Evolutionary conservation across 2,888 invertebrate species (phyloP).

Genomic region (Synanthedon andrenaeformis): DNA sequence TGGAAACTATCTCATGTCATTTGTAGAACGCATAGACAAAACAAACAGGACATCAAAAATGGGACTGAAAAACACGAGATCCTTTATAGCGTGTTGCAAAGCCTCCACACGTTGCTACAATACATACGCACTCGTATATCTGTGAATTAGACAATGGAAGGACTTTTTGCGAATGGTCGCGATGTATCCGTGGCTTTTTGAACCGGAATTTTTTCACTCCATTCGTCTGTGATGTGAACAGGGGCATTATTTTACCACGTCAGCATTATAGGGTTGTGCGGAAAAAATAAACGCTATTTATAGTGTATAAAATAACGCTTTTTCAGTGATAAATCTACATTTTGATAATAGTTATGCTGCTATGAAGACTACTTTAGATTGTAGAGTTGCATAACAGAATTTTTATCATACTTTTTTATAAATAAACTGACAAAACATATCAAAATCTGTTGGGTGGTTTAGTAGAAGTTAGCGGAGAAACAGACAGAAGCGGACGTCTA

Average conservation of each 20-base stretch:
- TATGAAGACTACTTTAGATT: too few relatives aligned
- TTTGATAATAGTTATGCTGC: neutral
- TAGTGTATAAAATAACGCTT: neutral
- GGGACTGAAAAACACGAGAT: neutral
- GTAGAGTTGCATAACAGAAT: too few relatives aligned
- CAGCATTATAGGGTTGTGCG: conserved; percentile 35
- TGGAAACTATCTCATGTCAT: too few relatives aligned
- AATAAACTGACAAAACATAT: too few relatives aligned
- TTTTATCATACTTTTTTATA: too few relatives aligned
- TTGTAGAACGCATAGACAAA: neutral
- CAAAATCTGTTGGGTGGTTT: too few relatives aligned
- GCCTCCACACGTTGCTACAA: neutral
- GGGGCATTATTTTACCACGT: conserved; percentile 48
- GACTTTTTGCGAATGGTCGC: conserved; percentile 43
- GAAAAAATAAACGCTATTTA: neutral
- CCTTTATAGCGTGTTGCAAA: neutral
- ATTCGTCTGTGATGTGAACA: conserved; percentile 35
- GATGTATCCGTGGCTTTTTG: conserved; percentile 51
- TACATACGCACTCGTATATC: neutral
- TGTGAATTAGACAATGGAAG: conserved; percentile 33
- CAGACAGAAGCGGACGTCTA: too few relatives aligned
- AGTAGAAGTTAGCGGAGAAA: too few relatives aligned
- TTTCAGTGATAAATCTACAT: neutral
- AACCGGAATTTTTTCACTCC: conserved; percentile 64
- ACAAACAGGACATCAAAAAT: neutral